Base-by-base conservation (phyloP, 2,888 invertebrate genomes). In the Rhingia rostrata region DNA sequence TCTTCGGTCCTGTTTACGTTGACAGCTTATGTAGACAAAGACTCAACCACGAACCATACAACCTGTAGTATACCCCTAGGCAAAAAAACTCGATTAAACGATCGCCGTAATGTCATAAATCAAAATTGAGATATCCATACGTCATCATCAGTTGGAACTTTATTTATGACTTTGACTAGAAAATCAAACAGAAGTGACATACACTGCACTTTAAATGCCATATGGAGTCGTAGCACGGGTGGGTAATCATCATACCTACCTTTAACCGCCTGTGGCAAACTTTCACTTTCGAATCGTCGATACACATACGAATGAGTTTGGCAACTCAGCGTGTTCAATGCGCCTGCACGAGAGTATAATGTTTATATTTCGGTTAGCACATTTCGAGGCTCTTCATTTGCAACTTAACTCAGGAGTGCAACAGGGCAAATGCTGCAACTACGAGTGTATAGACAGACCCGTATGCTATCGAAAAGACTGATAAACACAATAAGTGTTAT, bases 351-450 rank as follows among this genome's bases (percentile, higher is more conserved):
- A 43, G 63, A 66, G 49, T 73, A 22, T 2, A 63, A 22, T 37
- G 49, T 66, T 70, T 77, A 43, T 77, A 41, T 54, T 72, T 45
- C 39, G 6, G 53, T 77, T 77, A 72, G 35, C 66, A 72, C 82
- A 61, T 67, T 72, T 56, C 14, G 72, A 64, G 49, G n/a, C 12
- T 35, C n/a, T 22, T 49, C 54, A 37, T 79, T 73, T 70, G 81
- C 63, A 60, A 51, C 43, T 32, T 39, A 51, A 35, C 61, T 22
- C 45, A 66, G 47, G 7, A 70, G 22, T 66, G 66, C 75, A 66
- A 47, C 41, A 58, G 45, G 74, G 12, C 51, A 56, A 39, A 47
- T 35, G 22, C 4, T 56, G 58, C 41, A 41, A 41, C 22, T 22
- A 22, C 1, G 22, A 22, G 22, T 22, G 22, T 22, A 22, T 22